A percentile compares a stretch with the other conserved stretches of the same genome.
Evolutionary conservation across 2,888 invertebrate genomes (phyloP).

Genomic region (Cryptocephalus primarius): DNA sequence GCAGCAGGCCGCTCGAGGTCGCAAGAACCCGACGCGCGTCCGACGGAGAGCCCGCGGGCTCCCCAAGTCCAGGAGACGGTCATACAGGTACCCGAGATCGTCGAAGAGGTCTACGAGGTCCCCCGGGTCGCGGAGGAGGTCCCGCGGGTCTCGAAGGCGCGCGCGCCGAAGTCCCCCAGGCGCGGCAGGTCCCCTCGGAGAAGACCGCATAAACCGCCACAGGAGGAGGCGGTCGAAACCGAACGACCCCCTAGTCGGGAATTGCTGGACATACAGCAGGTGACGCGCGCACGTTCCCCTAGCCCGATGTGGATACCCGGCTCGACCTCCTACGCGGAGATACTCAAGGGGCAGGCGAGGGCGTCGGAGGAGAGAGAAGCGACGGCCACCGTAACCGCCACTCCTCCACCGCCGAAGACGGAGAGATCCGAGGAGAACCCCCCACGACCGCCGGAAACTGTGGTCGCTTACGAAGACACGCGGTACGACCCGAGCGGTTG

Average conservation of each 20-base stretch:
- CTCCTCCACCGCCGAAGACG: not conserved
- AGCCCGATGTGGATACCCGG: slow-evolving; percentile 67
- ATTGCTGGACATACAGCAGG: slow-evolving; percentile 6
- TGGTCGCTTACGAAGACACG: slow-evolving; percentile 6
- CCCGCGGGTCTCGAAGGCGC: slow-evolving; percentile 8
- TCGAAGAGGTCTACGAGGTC: slow-evolving; percentile 2
- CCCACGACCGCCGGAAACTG: slow-evolving; percentile 14
- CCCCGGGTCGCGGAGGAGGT: slow-evolving; percentile 6
- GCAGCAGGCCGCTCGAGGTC: slow-evolving; percentile 47
- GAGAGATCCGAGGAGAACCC: slow-evolving; percentile 5
- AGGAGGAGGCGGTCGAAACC: not conserved
- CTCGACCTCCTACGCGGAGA: slow-evolving; percentile 68
- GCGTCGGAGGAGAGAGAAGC: slow-evolving; percentile 11
- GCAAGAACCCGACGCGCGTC: slow-evolving; percentile 15
- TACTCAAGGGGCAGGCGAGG: slow-evolving; percentile 51
- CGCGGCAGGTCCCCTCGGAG: slow-evolving; percentile 44
- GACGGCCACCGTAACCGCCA: not conserved
- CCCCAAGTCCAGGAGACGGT: not conserved
- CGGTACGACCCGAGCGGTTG: slow-evolving; percentile 20
- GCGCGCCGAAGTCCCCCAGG: slow-evolving; percentile 29
- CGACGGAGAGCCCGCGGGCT: not conserved
- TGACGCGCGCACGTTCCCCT: slow-evolving; percentile 44
- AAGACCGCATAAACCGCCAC: slow-evolving; percentile 21
- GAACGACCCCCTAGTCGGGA: not conserved
- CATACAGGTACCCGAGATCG: slow-evolving; percentile 11